phyloP scores from a whole-genome alignment of 2,888 invertebrate genomes.

The Melanotus villosus region DNA sequence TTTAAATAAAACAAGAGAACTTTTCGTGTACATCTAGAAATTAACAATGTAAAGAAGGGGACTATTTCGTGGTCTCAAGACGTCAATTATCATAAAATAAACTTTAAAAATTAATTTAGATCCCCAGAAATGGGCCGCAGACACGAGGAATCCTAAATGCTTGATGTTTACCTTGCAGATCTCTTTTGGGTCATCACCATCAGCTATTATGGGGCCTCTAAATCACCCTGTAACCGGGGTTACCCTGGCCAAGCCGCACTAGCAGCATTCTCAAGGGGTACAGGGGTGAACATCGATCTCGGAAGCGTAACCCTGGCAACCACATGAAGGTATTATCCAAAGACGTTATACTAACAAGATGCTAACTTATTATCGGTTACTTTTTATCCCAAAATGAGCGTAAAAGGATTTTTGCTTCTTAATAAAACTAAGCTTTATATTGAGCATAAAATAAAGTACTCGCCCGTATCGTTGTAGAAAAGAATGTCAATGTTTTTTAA shows the following conservation, averaged over 20 bases:
- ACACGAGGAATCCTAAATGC: constrained; percentile 5
- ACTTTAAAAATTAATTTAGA: constrained; percentile 18
- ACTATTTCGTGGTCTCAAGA: neutral
- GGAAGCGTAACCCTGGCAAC: constrained; percentile 63
- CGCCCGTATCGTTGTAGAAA: neutral
- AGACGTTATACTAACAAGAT: constrained; percentile 62
- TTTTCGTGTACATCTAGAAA: no score
- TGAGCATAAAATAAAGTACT: constrained; percentile 1
- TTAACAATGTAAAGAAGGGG: no score
- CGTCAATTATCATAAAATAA: constrained; percentile 15
- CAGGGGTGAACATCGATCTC: constrained; percentile 63
- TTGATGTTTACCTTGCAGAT: constrained; percentile 24
- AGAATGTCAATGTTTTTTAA: no score
- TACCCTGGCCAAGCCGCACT: constrained; percentile 47
- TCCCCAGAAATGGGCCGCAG: neutral
- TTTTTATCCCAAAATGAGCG: constrained; percentile 46
- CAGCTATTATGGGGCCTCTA: constrained; percentile 42
- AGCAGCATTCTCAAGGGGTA: constrained; percentile 47
- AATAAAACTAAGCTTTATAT: constrained; percentile 19
- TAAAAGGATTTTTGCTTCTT: constrained; percentile 24
- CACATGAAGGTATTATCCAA: constrained; percentile 64
- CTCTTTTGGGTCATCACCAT: constrained; percentile 39
- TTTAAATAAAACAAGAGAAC: no score
- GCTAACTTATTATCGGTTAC: constrained; percentile 57
- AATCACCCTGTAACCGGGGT: constrained; percentile 52